A percentile compares a stretch with the other conserved stretches of the same genome.
Conservation (phyloP, 2,113 vertebrate genomes). For the Corythaixoides concolor region DNA sequence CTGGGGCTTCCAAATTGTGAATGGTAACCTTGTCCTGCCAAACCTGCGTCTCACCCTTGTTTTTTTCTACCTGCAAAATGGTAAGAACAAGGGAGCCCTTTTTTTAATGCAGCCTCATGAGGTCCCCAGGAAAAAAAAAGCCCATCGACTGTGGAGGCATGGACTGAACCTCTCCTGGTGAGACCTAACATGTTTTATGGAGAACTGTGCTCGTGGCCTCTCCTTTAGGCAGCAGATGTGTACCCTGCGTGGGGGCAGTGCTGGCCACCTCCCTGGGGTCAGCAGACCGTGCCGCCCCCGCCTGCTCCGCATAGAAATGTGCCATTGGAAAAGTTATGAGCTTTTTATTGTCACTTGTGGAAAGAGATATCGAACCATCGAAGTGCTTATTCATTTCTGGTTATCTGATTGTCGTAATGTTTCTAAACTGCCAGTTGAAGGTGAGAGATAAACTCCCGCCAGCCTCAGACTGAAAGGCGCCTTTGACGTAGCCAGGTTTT, state of each 20-base stretch:
- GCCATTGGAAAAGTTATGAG: conserved; percentile 68
- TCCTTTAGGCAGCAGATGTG: not conserved
- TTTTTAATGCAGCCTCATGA: not conserved
- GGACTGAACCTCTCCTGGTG: not conserved
- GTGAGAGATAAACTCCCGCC: conserved; percentile 74
- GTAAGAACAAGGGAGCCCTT: not conserved
- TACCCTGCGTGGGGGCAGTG: not conserved
- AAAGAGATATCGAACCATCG: conserved; percentile 57
- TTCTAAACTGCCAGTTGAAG: conserved; percentile 71
- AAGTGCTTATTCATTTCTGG: conserved; percentile 72
- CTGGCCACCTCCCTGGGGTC: not conserved
- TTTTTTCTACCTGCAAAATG: not conserved
- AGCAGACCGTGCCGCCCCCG: not conserved
- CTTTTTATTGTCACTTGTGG: conserved; percentile 74
- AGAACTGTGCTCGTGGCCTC: not conserved
- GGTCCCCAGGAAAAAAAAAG: not conserved
- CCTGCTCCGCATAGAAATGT: conserved; percentile 35
- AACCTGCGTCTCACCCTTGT: not conserved
- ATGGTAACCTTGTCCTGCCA: not conserved
- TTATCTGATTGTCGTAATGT: conserved; percentile 76
- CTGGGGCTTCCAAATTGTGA: not conserved
- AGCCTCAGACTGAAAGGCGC: conserved; percentile 78
- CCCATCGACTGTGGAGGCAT: not conserved
- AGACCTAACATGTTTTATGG: not conserved
- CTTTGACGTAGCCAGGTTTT: conserved; percentile 31